Evolutionary conservation across 2,113 vertebrate species (phyloP).

Genomic region (Semnornis frantzii): DNA sequence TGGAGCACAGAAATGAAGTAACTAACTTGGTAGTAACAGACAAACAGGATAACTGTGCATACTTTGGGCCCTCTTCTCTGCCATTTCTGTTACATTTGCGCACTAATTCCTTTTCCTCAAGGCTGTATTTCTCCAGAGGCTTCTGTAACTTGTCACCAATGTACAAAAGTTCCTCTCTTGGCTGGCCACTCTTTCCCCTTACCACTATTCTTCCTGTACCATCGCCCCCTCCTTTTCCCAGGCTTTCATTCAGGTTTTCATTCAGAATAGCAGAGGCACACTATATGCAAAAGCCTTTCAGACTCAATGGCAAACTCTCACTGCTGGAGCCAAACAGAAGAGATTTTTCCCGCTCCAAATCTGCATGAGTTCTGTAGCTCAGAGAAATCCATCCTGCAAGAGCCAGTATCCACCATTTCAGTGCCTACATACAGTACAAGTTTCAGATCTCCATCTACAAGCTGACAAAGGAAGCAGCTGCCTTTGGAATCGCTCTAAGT

Average conservation of each 20-base stretch:
- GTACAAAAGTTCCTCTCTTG: background rate
- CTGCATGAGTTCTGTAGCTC: accelerated
- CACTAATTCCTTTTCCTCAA: background rate
- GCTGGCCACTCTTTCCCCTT: accelerated
- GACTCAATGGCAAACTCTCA: accelerated
- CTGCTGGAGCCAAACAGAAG: background rate
- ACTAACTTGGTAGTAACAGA: background rate
- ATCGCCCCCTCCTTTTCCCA: background rate
- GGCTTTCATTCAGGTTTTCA: background rate
- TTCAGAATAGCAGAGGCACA: background rate
- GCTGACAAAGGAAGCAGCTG: background rate
- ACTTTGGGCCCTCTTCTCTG: background rate
- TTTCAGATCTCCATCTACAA: background rate
- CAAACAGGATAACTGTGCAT: background rate
- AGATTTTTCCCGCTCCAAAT: background rate
- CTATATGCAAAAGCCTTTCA: background rate
- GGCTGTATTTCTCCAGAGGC: background rate
- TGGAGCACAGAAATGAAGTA: background rate
- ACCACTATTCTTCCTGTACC: background rate
- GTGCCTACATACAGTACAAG: accelerated
- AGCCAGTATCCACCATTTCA: background rate
- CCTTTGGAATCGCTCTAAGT: background rate
- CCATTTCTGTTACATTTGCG: background rate
- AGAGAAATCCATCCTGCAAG: background rate
- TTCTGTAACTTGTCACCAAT: background rate